A percentile compares a stretch with the other conserved stretches of the same genome.
Evolutionary conservation across 2,113 vertebrate species (phyloP).

Genomic region (Hippocampus zosterae): DNA sequence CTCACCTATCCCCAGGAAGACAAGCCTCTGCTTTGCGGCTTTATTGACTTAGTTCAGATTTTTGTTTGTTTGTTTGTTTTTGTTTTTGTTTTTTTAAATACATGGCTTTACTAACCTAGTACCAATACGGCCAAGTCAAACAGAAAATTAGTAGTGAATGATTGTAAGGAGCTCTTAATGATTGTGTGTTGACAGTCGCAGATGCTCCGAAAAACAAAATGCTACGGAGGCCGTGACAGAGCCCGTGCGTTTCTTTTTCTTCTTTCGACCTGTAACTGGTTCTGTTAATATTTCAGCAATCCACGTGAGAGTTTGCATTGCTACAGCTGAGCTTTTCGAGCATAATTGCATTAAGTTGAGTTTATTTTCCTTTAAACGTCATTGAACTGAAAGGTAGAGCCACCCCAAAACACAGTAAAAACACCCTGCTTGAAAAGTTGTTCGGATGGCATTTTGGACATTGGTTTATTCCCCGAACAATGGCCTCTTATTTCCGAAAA

Average conservation of each 20-base stretch:
- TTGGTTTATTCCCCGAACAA: slow-evolving; percentile 26
- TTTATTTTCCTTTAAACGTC: neutral
- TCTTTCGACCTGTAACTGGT: slow-evolving; percentile 9
- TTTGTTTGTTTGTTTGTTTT: neutral
- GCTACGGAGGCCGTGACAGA: slow-evolving; percentile 15
- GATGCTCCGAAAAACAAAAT: slow-evolving; percentile 9
- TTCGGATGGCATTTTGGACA: slow-evolving; percentile 36
- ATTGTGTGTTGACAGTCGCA: slow-evolving; percentile 46
- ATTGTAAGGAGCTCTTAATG: slow-evolving; percentile 52
- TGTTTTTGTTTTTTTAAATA: too few species aligned
- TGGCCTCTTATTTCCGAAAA: slow-evolving; percentile 18
- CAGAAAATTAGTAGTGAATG: slow-evolving; percentile 29
- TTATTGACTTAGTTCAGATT: slow-evolving; percentile 16
- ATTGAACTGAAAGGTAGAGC: slow-evolving; percentile 8
- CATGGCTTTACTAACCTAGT: neutral
- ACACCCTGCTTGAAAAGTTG: slow-evolving; percentile 32
- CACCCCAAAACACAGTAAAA: slow-evolving; percentile 19
- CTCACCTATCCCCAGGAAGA: slow-evolving; percentile 25
- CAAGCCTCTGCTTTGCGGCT: slow-evolving; percentile 20
- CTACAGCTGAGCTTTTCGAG: slow-evolving; percentile 59
- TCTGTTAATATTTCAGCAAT: slow-evolving; percentile 20
- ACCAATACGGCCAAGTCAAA: slow-evolving; percentile 7
- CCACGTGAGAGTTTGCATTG: slow-evolving; percentile 20
- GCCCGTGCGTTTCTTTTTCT: neutral
- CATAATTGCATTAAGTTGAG: slow-evolving; percentile 7